Evolutionary conservation across 1,140 invertebrate species (phyloP), one percentile per base, ranked within the genome.

Genomic region (Trachymyrmex septentrionalis): DNA sequence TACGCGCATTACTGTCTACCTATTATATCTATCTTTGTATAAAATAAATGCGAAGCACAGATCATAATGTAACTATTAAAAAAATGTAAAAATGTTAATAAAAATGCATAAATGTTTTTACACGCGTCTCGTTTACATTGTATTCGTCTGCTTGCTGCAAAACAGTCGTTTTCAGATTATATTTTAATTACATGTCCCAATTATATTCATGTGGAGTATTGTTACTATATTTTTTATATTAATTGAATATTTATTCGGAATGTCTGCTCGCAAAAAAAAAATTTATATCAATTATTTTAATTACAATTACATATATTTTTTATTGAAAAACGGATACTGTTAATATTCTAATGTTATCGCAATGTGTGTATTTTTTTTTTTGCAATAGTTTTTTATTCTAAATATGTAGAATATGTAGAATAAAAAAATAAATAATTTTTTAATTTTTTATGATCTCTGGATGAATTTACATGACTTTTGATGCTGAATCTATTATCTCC

Each of bases 21-120:
- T 87, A 87, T 73, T 88, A 88, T 90, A 91, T 91, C 81, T 90
- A 93, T 84, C 90, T 92, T 94, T 94, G 93, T 94, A 94, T 94
- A 93, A 95, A 94, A 93, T 92, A 91, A 89, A 87, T 86, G 78
- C 85, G 89, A 93, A 87, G 87, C 75, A 88, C 90, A 91, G 87
- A 94, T 94, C 88, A 89, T 89, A 89, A 93, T 92, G 89, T 93
- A 93, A 93, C 88, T 94, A 93, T 91, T 93, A 89, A 89, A 80
- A 69, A 69, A 93, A 86, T 93, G 92, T 94, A 81, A 94, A 94
- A 94, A 93, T 94, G 94, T 94, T 94, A 93, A 94, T 94, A 94
- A 94, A 93, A 92, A 91, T 91, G 88, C 84, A 90, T 93, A 94
- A 94, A 94, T 94, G 94, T 95, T 95, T 94, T 94, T 93, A 93